phyloP scores from a whole-genome alignment of 2,888 invertebrate genomes.

The Hymenopus coronatus region DNA sequence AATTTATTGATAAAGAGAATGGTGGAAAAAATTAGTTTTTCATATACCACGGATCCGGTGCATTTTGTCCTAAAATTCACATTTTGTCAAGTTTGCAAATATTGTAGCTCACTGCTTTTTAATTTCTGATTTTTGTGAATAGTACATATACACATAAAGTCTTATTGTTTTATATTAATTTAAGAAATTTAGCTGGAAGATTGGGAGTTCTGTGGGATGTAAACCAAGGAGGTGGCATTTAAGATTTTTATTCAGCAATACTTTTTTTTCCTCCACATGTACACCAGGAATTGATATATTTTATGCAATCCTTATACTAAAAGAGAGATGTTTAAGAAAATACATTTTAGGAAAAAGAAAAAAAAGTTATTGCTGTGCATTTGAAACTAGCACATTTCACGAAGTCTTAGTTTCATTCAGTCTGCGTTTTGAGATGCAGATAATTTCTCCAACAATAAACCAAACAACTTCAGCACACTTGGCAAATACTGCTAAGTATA shows the following conservation, averaged over 20 bases:
- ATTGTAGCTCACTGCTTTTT: constrained; percentile 17
- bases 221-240: constrained; percentile 27
- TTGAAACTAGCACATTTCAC: constrained; percentile 33
- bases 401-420: constrained; percentile 22
- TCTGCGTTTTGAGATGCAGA: constrained; percentile 12
- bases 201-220: constrained; percentile 17
- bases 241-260: constrained; percentile 25
- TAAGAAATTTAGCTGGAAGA: constrained; percentile 11
- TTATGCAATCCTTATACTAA: constrained; percentile 32
- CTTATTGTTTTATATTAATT: constrained; percentile 22
- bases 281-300: constrained; percentile 33
- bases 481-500: neutral
- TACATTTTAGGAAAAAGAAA: constrained; percentile 26
- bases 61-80: constrained; percentile 9
- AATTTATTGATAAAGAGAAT: neutral
- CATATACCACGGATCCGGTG: neutral
- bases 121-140: constrained; percentile 24
- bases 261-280: constrained; percentile 26
- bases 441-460: constrained; percentile 1
- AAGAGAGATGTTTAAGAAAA: constrained; percentile 22
- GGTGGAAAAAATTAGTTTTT: constrained; percentile 3
- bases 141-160: constrained; percentile 6
- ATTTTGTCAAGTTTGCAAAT: constrained; percentile 26
- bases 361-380: constrained; percentile 28
- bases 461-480: constrained; percentile 20